Evolutionary conservation across 92 coral and sea anemone genomes (phyloP), one percentile per base, ranked within the genome.

Genomic region (Epizoanthus fatuus): DNA sequence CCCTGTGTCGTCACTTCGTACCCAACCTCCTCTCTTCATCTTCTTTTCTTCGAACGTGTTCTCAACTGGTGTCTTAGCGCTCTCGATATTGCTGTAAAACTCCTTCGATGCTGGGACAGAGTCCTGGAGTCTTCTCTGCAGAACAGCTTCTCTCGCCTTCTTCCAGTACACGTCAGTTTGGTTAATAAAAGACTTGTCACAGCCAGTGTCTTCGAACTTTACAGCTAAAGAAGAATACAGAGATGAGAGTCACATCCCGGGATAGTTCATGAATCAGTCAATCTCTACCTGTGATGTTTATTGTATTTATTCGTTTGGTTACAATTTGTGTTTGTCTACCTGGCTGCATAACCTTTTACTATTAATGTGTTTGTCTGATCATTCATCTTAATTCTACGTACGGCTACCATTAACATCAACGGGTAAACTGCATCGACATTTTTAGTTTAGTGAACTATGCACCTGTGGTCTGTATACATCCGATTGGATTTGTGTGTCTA

Each of bases 121-220:
- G 20, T 70, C 10, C 20, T 70, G 55, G 4, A 70, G 16, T 8
- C 7, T 40, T 40, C 52, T 35, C 19, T 38, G 81, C 42, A 75
- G 12, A 56, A 77, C 57, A 1, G 82, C 82, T 77, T 77, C 82
- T 77, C 70, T 40, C 8, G 58, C 82, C 63, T 77, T 77, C 69
- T 77, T 39, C 82, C 82, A 77, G 58, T 58, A 77, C 39, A 60
- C 1, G 8, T 77, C 29, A 3, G 82, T 42, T 51, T 58, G 69
- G 40, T 59, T 38, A 44, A 77, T 44, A 14, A 59, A 55, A 10
- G 56, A 60, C 56, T 12, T 77, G 57, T 25, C 22, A 10, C 82
- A 60, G n/a, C 56, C 40, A 25, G 29, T 42, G 56, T 13, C 37
- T n/a, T 60, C 82, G 19, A 38, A 53, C 17, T 32, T 57, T 4